Evolutionary conservation across 2,113 vertebrate genomes (phyloP).

Genomic region (Oncorhynchus masou): DNA sequence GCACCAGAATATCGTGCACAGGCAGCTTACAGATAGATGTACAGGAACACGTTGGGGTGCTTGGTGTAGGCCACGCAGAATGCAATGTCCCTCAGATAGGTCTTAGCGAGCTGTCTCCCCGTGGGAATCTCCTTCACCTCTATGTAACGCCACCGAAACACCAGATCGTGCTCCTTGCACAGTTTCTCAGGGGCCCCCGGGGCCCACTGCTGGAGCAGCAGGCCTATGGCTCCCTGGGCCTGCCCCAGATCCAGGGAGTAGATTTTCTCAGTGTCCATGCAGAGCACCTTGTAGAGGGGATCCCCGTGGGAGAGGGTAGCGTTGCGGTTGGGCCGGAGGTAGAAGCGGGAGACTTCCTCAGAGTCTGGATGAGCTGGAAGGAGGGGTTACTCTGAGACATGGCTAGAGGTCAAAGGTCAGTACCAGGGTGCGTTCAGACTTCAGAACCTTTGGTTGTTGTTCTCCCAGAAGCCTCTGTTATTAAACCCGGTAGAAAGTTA

Average conservation of each 20-base stretch:
- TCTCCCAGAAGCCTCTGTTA: background rate
- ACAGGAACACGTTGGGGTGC: constrained; percentile 43
- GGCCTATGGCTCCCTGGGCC: constrained; percentile 30
- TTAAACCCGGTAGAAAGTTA: background rate
- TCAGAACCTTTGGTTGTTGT: background rate
- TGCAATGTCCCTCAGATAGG: constrained; percentile 51
- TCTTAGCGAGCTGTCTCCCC: constrained; percentile 49
- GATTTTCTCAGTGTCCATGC: constrained; percentile 45
- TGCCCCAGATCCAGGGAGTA: constrained; percentile 46
- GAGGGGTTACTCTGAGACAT: constrained; percentile 20
- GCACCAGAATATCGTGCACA: constrained; percentile 50
- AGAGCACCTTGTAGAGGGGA: constrained; percentile 49
- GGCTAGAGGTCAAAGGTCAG: background rate
- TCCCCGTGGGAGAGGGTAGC: constrained; percentile 43
- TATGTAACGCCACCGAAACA: constrained; percentile 45
- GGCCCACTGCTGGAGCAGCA: constrained; percentile 17
- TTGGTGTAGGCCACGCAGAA: constrained; percentile 30
- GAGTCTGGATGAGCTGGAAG: constrained; percentile 34
- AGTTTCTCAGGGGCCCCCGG: constrained; percentile 9
- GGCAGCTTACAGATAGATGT: constrained; percentile 49
- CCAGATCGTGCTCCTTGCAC: constrained; percentile 45
- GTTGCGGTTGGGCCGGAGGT: constrained; percentile 11
- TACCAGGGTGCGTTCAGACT: background rate
- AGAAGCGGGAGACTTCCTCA: constrained; percentile 42
- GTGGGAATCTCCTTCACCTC: constrained; percentile 55